These are phyloP conservation scores for Falco columbarius DNA, from an alignment of 2,797 vertebrate genomes.

Conservation along the genomic window DNA sequence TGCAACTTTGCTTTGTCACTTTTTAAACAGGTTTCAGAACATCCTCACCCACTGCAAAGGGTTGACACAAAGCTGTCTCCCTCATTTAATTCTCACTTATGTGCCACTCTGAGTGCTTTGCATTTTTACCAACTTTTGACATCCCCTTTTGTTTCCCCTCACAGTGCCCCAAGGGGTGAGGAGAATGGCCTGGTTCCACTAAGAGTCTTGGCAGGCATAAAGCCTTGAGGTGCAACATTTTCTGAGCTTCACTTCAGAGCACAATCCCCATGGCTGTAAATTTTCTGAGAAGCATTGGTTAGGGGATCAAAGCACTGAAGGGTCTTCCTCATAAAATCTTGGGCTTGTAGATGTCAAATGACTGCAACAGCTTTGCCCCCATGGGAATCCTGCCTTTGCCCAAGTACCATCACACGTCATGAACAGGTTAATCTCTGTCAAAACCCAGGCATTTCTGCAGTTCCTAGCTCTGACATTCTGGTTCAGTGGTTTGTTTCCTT, in stretches of 20 bases:
- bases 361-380: neutral
- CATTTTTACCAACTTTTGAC: neutral
- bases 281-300: neutral
- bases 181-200: neutral
- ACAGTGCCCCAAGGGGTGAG: rapidly evolving
- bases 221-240: rapidly evolving
- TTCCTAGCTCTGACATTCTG: neutral
- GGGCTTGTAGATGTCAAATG: neutral
- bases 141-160: neutral
- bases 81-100: neutral
- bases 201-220: neutral
- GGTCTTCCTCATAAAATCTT: neutral
- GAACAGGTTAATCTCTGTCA: neutral
- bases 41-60: neutral
- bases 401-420: rapidly evolving
- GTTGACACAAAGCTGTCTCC: neutral
- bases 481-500: slow-evolving; percentile 17
- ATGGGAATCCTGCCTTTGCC: neutral
- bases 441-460: neutral
- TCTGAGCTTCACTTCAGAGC: neutral
- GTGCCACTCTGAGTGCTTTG: neutral
- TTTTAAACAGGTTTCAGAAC: neutral
- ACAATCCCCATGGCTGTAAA: rapidly evolving
- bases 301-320: neutral
- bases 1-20: neutral